A percentile compares a stretch with the other conserved stretches of the same genome.
Conservation (phyloP, 2,797 vertebrate species). For the Pseudochirops corinnae region DNA sequence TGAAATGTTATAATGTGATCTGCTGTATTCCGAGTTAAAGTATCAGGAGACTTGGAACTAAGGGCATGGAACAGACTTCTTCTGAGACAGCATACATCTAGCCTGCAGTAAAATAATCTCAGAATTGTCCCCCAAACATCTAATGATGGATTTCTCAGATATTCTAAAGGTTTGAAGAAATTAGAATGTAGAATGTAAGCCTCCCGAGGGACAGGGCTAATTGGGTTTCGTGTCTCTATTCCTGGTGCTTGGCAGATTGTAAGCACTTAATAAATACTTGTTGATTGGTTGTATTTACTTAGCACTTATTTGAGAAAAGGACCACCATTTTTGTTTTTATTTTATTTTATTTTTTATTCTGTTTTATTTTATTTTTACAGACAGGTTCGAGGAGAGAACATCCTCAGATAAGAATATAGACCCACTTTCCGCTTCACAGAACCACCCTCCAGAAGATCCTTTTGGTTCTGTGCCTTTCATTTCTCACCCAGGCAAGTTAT, state of each 20-base stretch:
- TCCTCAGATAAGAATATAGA: constrained; percentile 88
- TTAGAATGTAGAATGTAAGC: constrained; percentile 40
- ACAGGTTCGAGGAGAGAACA: constrained; percentile 90
- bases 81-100: background rate
- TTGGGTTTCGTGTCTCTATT: background rate
- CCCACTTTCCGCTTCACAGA: constrained; percentile 85
- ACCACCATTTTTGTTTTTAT: constrained; percentile 83
- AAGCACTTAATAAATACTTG: background rate
- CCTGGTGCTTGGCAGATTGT: background rate
- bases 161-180: constrained; percentile 44
- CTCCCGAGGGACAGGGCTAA: background rate
- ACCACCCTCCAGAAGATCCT: constrained; percentile 92
- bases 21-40: constrained; percentile 19
- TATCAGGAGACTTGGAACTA: background rate
- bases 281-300: background rate
- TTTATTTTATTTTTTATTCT: constrained; percentile 86
- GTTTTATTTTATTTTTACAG: constrained; percentile 88
- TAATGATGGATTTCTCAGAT: background rate
- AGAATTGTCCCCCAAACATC: background rate
- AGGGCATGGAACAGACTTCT: background rate
- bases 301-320: constrained; percentile 56
- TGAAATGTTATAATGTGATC: constrained; percentile 31
- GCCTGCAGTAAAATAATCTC: background rate
- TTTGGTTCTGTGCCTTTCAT: constrained; percentile 97
- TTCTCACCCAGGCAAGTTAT: constrained; percentile 98